Evolutionary conservation across 2,888 invertebrate genomes (phyloP).

Genomic region (Agonum fuliginosum): DNA sequence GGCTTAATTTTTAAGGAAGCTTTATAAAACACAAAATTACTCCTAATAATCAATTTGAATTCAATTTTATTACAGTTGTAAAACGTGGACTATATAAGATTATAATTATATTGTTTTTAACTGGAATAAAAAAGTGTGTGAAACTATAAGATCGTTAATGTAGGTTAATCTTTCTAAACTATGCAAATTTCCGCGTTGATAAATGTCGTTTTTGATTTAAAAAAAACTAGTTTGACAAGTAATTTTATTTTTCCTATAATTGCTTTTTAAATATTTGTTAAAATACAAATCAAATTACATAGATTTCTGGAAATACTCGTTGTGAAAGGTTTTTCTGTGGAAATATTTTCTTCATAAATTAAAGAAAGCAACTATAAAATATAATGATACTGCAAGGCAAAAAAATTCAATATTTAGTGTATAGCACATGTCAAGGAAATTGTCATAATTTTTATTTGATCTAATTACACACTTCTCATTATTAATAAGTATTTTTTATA

Average conservation of each 20-base stretch:
- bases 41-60: too few relatives aligned
- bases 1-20: too few relatives aligned
- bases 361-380: background rate
- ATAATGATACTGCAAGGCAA: background rate
- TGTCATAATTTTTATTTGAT: constrained; percentile 4
- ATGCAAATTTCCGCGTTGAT: background rate
- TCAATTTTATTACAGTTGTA: too few relatives aligned
- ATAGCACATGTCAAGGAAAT: constrained; percentile 7
- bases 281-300: background rate
- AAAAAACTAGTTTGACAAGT: constrained; percentile 4
- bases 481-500: constrained; percentile 10
- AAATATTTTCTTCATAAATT: background rate
- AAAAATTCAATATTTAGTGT: background rate
- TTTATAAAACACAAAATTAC: too few relatives aligned
- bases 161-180: background rate
- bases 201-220: background rate
- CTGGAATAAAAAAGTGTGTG: too few relatives aligned
- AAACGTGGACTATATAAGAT: too few relatives aligned
- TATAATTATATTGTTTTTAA: too few relatives aligned
- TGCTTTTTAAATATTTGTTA: background rate
- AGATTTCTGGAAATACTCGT: background rate
- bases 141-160: background rate
- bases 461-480: constrained; percentile 12
- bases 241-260: background rate
- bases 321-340: background rate